Evolutionary conservation across 2,113 vertebrate species (phyloP).

Genomic region (Acanthisitta chloris): DNA sequence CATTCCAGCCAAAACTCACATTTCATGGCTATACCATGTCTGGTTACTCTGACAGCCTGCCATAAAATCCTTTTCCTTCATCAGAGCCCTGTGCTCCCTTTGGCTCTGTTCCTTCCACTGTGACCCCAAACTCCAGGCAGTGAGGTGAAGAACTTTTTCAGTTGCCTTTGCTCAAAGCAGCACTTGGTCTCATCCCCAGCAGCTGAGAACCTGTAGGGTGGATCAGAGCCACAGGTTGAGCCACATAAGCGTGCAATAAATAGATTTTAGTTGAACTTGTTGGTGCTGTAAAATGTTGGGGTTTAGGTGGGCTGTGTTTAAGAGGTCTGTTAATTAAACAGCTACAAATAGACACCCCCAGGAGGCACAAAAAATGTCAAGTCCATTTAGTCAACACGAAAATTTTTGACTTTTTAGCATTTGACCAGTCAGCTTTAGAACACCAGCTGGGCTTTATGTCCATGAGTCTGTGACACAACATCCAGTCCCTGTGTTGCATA

Average conservation of each 20-base stretch:
- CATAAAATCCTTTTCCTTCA: neutral
- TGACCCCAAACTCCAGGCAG: neutral
- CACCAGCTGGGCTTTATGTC: neutral
- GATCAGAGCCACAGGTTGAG: neutral
- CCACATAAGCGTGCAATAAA: neutral
- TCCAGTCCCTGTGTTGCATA: rapidly evolving
- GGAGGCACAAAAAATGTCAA: neutral
- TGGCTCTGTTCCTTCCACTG: neutral
- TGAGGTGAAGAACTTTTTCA: neutral
- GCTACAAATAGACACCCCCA: neutral
- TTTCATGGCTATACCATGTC: neutral
- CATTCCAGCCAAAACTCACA: neutral
- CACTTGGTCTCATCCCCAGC: neutral
- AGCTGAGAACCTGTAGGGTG: neutral
- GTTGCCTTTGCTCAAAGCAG: neutral
- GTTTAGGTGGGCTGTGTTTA: neutral
- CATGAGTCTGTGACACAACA: neutral
- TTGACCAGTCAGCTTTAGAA: neutral
- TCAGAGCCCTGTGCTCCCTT: neutral
- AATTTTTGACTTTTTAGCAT: neutral
- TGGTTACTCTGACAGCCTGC: neutral
- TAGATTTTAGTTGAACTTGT: neutral
- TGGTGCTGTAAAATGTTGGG: neutral
- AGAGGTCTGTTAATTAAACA: neutral
- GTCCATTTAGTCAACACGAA: neutral